phyloP scores from a whole-genome alignment of 2,797 vertebrate genomes.

The Cottoperca gobio region DNA sequence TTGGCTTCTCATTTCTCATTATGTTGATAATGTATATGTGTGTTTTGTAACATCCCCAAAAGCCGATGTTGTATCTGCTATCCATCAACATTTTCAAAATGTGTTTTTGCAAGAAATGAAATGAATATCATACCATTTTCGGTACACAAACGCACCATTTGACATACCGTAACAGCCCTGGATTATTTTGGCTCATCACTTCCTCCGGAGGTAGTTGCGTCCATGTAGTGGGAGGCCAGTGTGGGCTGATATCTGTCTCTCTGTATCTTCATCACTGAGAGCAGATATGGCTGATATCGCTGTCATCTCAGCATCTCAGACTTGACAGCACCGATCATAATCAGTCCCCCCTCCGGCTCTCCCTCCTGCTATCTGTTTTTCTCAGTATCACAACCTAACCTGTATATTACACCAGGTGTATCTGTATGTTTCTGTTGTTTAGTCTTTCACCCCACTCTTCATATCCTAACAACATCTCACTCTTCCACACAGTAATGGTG shows the following conservation, averaged over 20 bases:
- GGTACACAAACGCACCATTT: slow-evolving; percentile 8
- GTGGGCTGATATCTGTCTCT: slow-evolving; percentile 70
- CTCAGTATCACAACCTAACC: slow-evolving; percentile 35
- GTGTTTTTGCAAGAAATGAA: not conserved
- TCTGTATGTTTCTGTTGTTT: slow-evolving; percentile 54
- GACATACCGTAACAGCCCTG: slow-evolving; percentile 14
- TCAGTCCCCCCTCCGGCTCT: slow-evolving; percentile 67
- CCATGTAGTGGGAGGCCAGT: slow-evolving; percentile 52
- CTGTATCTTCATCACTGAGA: slow-evolving; percentile 68
- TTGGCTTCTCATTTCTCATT: not conserved
- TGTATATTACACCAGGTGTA: slow-evolving; percentile 41
- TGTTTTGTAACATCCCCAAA: not conserved
- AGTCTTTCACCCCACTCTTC: slow-evolving; percentile 41
- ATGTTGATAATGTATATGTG: not conserved
- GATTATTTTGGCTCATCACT: slow-evolving; percentile 37
- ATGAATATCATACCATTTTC: not conserved
- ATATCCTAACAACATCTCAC: slow-evolving; percentile 53
- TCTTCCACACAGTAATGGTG: slow-evolving; percentile 60
- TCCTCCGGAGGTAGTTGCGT: slow-evolving; percentile 34
- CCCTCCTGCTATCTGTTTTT: slow-evolving; percentile 52
- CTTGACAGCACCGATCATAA: slow-evolving; percentile 77
- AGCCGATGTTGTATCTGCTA: not conserved
- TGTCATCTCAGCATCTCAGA: slow-evolving; percentile 78
- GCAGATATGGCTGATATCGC: slow-evolving; percentile 73
- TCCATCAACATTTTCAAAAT: not conserved